These are phyloP conservation scores for Drosophila carrolli DNA, from an alignment of 1,140 invertebrate genomes.

Conservation along the genomic window DNA sequence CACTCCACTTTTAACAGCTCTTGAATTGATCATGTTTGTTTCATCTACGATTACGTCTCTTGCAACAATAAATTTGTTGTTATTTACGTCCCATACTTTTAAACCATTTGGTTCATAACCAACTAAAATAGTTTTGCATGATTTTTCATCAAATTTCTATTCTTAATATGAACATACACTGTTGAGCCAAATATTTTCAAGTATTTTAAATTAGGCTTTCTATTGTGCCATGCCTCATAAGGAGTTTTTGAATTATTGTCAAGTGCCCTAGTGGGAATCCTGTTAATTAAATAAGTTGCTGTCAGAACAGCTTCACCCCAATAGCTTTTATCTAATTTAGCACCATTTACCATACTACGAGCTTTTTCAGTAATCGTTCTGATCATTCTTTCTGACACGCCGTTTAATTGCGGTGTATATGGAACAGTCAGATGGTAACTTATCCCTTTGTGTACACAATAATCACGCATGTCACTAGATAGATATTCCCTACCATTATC, in stretches of 20 bases:
- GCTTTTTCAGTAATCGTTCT: no score
- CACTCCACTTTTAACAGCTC: constrained; percentile 6
- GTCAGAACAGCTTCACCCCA: constrained; percentile 17
- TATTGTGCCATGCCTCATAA: constrained; percentile 10
- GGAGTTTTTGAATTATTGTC: background rate
- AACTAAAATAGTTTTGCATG: constrained; percentile 10
- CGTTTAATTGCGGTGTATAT: no score
- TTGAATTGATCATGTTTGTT: constrained; percentile 9
- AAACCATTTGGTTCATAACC: constrained; percentile 13
- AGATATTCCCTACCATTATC: no score
- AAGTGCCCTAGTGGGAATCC: constrained; percentile 18
- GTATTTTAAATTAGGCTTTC: constrained; percentile 13
- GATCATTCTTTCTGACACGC: no score
- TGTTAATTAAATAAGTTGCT: constrained; percentile 19
- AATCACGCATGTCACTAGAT: no score
- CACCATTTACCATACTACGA: background rate
- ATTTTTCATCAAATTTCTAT: constrained; percentile 16
- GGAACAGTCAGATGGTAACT: no score
- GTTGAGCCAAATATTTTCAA: constrained; percentile 15
- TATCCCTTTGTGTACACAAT: no score
- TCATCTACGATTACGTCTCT: constrained; percentile 16
- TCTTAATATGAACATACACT: constrained; percentile 9
- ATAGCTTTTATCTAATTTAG: constrained; percentile 18
- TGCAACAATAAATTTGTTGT: constrained; percentile 4
- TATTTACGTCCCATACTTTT: constrained; percentile 9